Evolutionary conservation across 2,113 vertebrate species (phyloP).

Genomic region (Esox niger): DNA sequence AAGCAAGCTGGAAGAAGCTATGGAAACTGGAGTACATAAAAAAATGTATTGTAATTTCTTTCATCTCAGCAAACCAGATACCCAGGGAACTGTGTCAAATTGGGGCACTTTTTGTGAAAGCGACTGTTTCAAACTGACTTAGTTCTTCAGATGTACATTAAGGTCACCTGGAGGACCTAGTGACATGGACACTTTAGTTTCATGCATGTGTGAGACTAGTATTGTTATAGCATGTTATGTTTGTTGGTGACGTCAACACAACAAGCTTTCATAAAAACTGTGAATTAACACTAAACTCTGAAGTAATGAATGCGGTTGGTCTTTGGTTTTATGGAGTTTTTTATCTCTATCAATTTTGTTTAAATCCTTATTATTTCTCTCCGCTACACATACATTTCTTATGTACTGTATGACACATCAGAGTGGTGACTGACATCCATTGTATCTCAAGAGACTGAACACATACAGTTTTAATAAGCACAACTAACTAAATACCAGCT

Average conservation of each 20-base stretch:
- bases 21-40: too few relatives aligned
- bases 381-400: not conserved
- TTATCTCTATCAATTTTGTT: not conserved
- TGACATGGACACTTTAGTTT: not conserved
- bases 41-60: too few relatives aligned
- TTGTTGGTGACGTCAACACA: not conserved
- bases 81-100: too few relatives aligned
- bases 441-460: not conserved
- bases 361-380: not conserved
- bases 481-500: not conserved
- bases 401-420: not conserved
- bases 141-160: not conserved
- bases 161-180: not conserved
- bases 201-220: not conserved
- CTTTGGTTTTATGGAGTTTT: not conserved
- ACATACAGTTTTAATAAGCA: not conserved
- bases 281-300: not conserved
- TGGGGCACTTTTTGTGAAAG: too few relatives aligned
- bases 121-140: too few relatives aligned
- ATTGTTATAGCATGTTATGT: not conserved
- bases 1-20: too few relatives aligned
- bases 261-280: not conserved
- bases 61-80: too few relatives aligned
- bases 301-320: not conserved
- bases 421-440: not conserved